Evolutionary conservation across 2,888 invertebrate species (phyloP), one percentile per base, ranked within the genome.

Genomic region (Andrena bicolor): DNA sequence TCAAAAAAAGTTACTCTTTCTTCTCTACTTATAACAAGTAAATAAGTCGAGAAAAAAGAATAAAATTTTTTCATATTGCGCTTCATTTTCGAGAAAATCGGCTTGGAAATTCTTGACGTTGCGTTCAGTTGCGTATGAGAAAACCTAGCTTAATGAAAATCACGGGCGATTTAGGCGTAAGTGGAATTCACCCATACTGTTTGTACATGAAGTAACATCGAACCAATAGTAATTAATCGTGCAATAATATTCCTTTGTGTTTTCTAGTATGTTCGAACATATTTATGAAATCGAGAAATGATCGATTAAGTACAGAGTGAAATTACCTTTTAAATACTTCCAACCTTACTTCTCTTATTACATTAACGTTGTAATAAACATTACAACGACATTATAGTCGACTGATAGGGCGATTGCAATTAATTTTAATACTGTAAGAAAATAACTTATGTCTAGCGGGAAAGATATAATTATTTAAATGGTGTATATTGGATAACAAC

Each of bases 331-430:
- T 26, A 51, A 23, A 32, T 32, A 32, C 23, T 30, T 60, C 16
- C 20, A 16, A 23, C 20, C 7, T 6, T 61, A 23, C 26, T 51
- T 35, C 10, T 71, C 6, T 64, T 41, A 0, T 0, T 68, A 20
- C 16, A 26, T 16, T 8, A 32, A 41, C 26, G 28, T 4, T 8
- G 26, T 41, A 26, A 20, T 13, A 0, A 3, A 56, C 53, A 56
- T 8, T 23, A 10, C 20, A 56, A 13, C n/a, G 28, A 28, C 51
- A 16, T 56, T 49, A 32, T 60, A 0, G n/a, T 69, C 20, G 23
- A n/a, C 13, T 35, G n/a, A 61, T 71, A 13, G 13, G n/a, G 10
- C 41, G n/a, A 48, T 13, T 63, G 30, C 10, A 63, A 63, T 63
- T 23, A 63, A 8, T 63, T 63, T 23, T 30, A 60, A 60, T 30